These are phyloP conservation scores for Strongylocentrotus purpuratus DNA, from an alignment of 35 echinoderm and acorn worm species.

Conservation along the genomic window DNA sequence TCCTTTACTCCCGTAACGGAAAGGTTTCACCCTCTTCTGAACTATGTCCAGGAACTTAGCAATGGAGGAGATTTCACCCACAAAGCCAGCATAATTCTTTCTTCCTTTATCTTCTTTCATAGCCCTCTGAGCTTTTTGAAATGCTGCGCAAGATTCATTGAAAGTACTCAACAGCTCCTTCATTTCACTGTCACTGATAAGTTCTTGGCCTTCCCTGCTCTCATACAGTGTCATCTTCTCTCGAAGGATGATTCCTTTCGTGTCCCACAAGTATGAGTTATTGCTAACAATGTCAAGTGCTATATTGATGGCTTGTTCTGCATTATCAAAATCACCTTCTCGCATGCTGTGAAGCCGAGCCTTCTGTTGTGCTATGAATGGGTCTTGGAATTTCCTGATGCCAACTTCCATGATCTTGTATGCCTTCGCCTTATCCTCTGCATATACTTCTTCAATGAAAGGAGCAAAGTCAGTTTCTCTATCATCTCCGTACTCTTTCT, in stretches of 20 bases:
- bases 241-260: conserved; percentile 55
- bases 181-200: conserved; percentile 2
- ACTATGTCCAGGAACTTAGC: conserved; percentile 16
- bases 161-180: not conserved
- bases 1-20: not conserved
- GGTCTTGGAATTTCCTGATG: conserved; percentile 50
- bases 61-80: not conserved
- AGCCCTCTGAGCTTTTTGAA: conserved; percentile 4
- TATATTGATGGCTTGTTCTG: conserved; percentile 25
- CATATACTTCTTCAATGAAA: conserved; percentile 51
- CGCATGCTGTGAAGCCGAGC: conserved; percentile 53
- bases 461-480: conserved; percentile 51
- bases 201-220: not conserved
- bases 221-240: conserved; percentile 31
- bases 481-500: conserved; percentile 26
- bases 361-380: conserved; percentile 67
- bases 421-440: conserved; percentile 38
- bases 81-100: conserved; percentile 45
- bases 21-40: conserved; percentile 14
- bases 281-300: conserved; percentile 44
- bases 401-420: conserved; percentile 57
- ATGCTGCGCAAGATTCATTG: conserved; percentile 8
- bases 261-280: conserved; percentile 74
- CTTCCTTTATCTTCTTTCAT: not conserved
- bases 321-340: conserved; percentile 45